A percentile compares a stretch with the other conserved stretches of the same genome.
Evolutionary conservation across 2,797 vertebrate genomes (phyloP).

Genomic region (Sebastes hopkinsi): DNA sequence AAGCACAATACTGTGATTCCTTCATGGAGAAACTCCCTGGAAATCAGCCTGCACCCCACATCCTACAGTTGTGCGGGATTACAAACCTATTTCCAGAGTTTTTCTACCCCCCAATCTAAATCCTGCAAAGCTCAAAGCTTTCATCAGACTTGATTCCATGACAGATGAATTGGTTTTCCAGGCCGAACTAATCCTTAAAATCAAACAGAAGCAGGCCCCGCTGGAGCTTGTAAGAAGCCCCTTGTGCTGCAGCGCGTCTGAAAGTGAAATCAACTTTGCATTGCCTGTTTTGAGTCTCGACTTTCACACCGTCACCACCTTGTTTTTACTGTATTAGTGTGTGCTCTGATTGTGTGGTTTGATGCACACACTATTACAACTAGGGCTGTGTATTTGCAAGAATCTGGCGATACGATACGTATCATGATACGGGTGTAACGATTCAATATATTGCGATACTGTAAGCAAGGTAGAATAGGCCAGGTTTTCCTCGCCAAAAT

Average conservation of each 20-base stretch:
- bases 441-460: too few species aligned
- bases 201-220: constrained; percentile 53
- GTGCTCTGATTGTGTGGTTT: neutral
- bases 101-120: constrained; percentile 64
- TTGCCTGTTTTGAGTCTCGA: neutral
- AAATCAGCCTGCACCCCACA: constrained; percentile 18
- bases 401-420: too few species aligned
- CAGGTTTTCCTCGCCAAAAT: too few species aligned
- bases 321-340: neutral
- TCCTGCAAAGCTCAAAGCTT: constrained; percentile 75
- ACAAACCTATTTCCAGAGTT: constrained; percentile 66
- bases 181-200: constrained; percentile 74
- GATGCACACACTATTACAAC: neutral
- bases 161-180: constrained; percentile 80
- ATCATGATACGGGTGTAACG: too few species aligned
- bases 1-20: constrained; percentile 1
- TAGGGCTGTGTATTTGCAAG: neutral
- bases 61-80: constrained; percentile 63
- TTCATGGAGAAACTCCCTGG: constrained; percentile 24
- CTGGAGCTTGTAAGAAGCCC: constrained; percentile 30
- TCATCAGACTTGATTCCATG: constrained; percentile 78
- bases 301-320: constrained; percentile 15
- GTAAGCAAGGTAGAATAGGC: too few species aligned
- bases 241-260: constrained; percentile 24
- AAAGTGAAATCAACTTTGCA: constrained; percentile 56